Base-by-base conservation (phyloP, 1,140 invertebrate genomes). In the Thereuonema tuberculata region DNA sequence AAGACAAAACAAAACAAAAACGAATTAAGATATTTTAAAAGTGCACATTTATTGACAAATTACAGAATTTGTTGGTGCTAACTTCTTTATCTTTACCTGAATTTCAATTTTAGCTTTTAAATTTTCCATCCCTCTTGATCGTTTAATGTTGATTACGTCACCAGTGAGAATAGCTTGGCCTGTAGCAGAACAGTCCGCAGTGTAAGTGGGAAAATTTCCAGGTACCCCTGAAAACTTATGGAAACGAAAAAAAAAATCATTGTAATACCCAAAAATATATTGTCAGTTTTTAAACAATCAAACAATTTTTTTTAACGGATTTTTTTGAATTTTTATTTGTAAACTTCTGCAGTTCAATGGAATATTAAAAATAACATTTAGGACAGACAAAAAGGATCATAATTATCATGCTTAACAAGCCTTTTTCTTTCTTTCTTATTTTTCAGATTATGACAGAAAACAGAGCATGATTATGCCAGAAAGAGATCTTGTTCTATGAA, bases 101-200 rank as follows among this genome's bases (percentile, higher is more conserved):
- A 72, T 61, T 56, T 71, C 69, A 57, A 74, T 68, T 53, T 65
- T 68, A 1, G 70, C 72, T 17, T 65, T 71, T 46, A 74, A 49
- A 5, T 37, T 60, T 21, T 65, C 62, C 2, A 62, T 53, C 25
- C 65, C 65, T 46, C 66, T 68, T 5, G 72, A 62, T 59, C 69
- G 69, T 59, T 69, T 71, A 28, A 72, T 28, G 2, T 62, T 14
- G 14, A 74, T 60, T 0, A 68, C 62, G 26, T 67, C 65, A 2
- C 70, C 70, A 21, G 67, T 68, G 12, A 74, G 52, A 15, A 53
- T 67, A 2, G 67, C 69, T 31, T 61, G 54, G 1, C 70, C 69
- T 23, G 53, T 62, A 56, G 60, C 65, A 21, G 66, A 67, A 48
- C 66, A 68, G 63, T 71, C 67, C 25, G 65, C 61, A 2, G 58